A percentile compares a stretch with the other conserved stretches of the same genome.
Evolutionary conservation across 2,113 vertebrate genomes (phyloP).

Genomic region (Plotosus lineatus): DNA sequence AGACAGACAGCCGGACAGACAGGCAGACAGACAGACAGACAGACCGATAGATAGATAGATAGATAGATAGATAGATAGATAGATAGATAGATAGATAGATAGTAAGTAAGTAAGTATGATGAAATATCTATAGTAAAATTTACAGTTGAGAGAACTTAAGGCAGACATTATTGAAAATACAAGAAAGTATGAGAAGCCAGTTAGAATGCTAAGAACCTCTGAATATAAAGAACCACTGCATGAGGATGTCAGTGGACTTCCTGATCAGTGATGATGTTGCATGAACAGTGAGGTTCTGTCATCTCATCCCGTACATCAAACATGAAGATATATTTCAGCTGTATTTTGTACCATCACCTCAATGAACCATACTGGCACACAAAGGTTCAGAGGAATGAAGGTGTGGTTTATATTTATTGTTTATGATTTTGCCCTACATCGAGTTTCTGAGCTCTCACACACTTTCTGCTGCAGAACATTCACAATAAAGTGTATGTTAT

Average conservation of each 20-base stretch:
- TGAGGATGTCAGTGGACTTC: neutral
- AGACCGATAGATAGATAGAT: too few relatives aligned
- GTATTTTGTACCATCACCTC: neutral
- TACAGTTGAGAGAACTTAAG: too few relatives aligned
- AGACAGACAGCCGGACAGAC: too few relatives aligned
- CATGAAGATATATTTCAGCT: neutral
- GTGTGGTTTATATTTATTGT: neutral
- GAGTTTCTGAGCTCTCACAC: neutral
- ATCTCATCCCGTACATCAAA: neutral
- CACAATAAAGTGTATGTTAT: slow-evolving; percentile 5
- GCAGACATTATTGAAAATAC: too few relatives aligned
- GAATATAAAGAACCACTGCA: neutral
- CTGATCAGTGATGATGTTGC: neutral
- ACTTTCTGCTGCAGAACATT: neutral
- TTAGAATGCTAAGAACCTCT: neutral
- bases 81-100: too few relatives aligned
- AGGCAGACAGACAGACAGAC: too few relatives aligned
- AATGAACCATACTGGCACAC: neutral
- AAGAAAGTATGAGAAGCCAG: neutral
- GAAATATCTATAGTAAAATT: too few relatives aligned
- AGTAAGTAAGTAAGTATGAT: too few relatives aligned
- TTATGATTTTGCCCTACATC: neutral
- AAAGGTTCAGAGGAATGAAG: neutral
- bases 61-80: too few relatives aligned
- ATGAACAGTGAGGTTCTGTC: neutral